Percentiles rank a stretch among this genome's conserved stretches.
Conservation (phyloP, 2,797 vertebrate species). For the Uromys caudimaculatus region DNA sequence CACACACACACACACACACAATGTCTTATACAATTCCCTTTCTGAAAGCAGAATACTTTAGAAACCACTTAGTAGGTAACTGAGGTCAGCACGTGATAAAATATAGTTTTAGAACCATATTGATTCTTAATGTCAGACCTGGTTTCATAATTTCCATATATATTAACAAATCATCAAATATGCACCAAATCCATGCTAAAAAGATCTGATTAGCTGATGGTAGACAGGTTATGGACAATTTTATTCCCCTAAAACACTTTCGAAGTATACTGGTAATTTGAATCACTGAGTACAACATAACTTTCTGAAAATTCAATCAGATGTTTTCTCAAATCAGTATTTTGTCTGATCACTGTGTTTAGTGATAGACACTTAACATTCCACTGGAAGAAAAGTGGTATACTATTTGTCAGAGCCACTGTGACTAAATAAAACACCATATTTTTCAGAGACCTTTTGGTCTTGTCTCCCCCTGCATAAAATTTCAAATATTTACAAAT, state of each 20-base stretch:
- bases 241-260: conserved; percentile 51
- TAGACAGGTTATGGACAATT: conserved; percentile 16
- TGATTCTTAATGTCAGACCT: not conserved
- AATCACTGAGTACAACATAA: conserved; percentile 48
- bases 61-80: conserved; percentile 9
- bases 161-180: conserved; percentile 59
- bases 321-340: conserved; percentile 31
- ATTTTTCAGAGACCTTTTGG: conserved; percentile 11
- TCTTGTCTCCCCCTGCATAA: not conserved
- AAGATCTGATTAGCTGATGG: conserved; percentile 61
- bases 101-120: not conserved
- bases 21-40: not conserved
- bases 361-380: conserved; percentile 48
- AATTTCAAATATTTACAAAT: conserved; percentile 48
- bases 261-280: conserved; percentile 64
- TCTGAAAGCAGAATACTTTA: not conserved
- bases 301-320: conserved; percentile 64
- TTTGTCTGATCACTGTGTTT: conserved; percentile 51
- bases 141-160: conserved; percentile 66
- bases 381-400: not conserved
- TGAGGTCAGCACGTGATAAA: not conserved
- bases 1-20: not conserved
- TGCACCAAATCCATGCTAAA: conserved; percentile 59
- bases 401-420: not conserved
- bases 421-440: not conserved